Percentiles rank a stretch among this genome's conserved stretches.
These are phyloP conservation scores for Columba janthina DNA, from an alignment of 2,113 vertebrate genomes.

Conservation along the genomic window DNA sequence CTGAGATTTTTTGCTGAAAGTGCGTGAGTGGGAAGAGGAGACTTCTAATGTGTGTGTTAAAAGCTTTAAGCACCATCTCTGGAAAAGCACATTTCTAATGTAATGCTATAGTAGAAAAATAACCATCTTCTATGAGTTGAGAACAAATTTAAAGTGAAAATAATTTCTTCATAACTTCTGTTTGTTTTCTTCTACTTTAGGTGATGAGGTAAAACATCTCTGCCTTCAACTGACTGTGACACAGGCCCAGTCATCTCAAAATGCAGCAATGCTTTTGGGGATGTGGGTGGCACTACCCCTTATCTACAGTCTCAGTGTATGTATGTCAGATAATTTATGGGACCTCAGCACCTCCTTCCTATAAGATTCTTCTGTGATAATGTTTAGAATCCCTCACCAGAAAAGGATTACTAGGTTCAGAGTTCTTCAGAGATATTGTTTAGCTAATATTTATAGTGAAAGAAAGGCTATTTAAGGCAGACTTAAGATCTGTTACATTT, in stretches of 20 bases:
- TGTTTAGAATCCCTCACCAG: background rate
- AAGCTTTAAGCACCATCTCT: background rate
- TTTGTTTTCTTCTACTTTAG: slow-evolving; percentile 71
- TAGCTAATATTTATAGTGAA: background rate
- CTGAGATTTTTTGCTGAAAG: background rate
- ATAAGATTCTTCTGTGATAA: background rate
- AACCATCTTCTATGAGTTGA: background rate
- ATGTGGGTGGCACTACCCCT: slow-evolving; percentile 89
- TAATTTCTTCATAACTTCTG: background rate
- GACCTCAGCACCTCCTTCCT: background rate
- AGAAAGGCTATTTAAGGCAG: background rate
- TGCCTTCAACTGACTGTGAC: slow-evolving; percentile 84
- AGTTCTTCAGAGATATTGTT: background rate
- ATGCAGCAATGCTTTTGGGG: slow-evolving; percentile 86
- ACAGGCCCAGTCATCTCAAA: slow-evolving; percentile 90
- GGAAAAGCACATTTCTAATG: background rate
- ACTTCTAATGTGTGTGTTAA: background rate
- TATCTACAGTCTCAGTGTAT: slow-evolving; percentile 85
- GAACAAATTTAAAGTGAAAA: background rate
- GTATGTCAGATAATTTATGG: slow-evolving; percentile 52
- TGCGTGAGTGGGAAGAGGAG: background rate
- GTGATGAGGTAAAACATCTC: slow-evolving; percentile 88
- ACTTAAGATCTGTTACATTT: background rate
- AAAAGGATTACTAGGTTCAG: background rate
- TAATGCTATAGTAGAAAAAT: background rate